A percentile compares a stretch with the other conserved stretches of the same genome.
Evolutionary conservation across 2,888 invertebrate genomes (phyloP).

Genomic region (Drosophila stalkeri): DNA sequence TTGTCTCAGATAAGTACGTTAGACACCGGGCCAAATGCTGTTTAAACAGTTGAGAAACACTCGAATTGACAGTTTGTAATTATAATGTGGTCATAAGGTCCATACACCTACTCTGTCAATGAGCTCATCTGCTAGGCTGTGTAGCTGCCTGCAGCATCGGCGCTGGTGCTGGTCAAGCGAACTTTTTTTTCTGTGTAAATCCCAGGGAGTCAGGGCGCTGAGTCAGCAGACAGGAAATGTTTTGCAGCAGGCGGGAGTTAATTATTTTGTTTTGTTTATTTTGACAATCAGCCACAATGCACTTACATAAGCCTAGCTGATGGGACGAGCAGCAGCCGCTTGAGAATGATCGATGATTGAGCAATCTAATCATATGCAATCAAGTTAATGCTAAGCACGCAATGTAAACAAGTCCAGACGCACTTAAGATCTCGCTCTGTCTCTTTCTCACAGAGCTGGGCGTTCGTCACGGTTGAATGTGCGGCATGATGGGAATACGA

Average conservation of each 20-base stretch:
- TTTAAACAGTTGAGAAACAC: constrained; percentile 8
- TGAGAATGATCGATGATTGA: constrained; percentile 56
- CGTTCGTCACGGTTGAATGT: constrained; percentile 39
- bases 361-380: constrained; percentile 64
- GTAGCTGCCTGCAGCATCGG: not conserved
- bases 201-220: constrained; percentile 14
- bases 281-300: constrained; percentile 43
- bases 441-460: not conserved
- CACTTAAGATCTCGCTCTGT: constrained; percentile 8
- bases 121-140: constrained; percentile 24
- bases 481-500: constrained; percentile 47
- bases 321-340: constrained; percentile 9
- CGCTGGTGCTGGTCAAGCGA: not conserved
- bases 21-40: constrained; percentile 2
- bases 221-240: constrained; percentile 48
- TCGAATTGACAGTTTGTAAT: constrained; percentile 19
- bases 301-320: constrained; percentile 39
- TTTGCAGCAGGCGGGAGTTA: not conserved
- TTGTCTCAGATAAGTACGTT: not conserved
- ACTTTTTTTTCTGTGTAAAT: not conserved
- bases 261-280: constrained; percentile 39
- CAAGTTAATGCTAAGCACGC: constrained; percentile 62
- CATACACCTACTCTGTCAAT: constrained; percentile 13
- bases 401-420: constrained; percentile 43
- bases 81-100: constrained; percentile 32